Percentiles rank a stretch among this genome's conserved stretches.
phyloP scores from a whole-genome alignment of 2,113 vertebrate genomes.

The Psilopogon haemacephalus region DNA sequence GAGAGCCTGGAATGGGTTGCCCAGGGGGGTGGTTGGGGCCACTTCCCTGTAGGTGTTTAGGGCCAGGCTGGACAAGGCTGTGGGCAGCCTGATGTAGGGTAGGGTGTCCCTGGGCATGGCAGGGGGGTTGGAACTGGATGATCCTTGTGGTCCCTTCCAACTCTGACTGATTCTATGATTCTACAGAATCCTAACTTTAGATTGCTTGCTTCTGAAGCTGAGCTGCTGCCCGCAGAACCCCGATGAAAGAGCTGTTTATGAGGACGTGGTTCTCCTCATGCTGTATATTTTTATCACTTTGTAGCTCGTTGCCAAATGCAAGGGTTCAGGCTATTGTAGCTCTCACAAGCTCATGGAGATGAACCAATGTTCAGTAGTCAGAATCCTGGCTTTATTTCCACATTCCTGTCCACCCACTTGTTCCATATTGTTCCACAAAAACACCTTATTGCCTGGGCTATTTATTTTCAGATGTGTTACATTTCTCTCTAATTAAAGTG shows the following conservation, averaged over 20 bases:
- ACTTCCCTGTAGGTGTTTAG: no score
- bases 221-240: slow-evolving; percentile 12
- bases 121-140: no score
- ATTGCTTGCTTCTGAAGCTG: background rate
- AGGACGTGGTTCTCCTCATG: slow-evolving; percentile 23
- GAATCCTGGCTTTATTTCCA: slow-evolving; percentile 22
- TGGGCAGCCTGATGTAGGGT: no score
- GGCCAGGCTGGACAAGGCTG: no score
- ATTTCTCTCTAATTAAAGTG: slow-evolving; percentile 38
- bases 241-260: slow-evolving; percentile 18
- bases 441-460: slow-evolving; percentile 9
- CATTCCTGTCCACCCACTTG: slow-evolving; percentile 41
- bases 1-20: no score
- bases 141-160: no score
- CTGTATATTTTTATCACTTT: slow-evolving; percentile 15
- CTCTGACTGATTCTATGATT: no score
- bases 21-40: no score
- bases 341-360: background rate
- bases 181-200: slow-evolving; percentile 24
- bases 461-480: slow-evolving; percentile 56
- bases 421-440: slow-evolving; percentile 53
- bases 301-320: background rate
- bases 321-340: slow-evolving; percentile 37
- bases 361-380: slow-evolving; percentile 9
- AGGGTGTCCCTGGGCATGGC: no score